Evolutionary conservation across 2,797 vertebrate genomes (phyloP).

Genomic region (Buphagus erythrorhynchus): DNA sequence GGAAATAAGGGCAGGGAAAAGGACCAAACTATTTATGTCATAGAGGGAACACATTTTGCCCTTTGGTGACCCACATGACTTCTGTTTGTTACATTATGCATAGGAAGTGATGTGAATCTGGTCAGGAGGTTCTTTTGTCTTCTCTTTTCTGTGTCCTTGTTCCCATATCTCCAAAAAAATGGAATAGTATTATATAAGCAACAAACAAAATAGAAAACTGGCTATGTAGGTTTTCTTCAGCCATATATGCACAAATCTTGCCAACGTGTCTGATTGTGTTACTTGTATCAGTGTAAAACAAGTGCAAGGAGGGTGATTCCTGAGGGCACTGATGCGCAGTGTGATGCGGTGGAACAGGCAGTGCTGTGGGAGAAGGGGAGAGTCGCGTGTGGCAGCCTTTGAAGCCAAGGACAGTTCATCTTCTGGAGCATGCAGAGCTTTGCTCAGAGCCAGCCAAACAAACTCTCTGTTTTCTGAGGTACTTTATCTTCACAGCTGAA

Average conservation of each 20-base stretch:
- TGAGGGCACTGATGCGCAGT: neutral
- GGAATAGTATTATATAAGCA: neutral
- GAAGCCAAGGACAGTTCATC: neutral
- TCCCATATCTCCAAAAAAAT: neutral
- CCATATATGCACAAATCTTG: neutral
- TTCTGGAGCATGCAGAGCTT: neutral
- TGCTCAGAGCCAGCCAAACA: neutral
- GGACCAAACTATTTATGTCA: rapidly evolving
- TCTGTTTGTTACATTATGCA: neutral
- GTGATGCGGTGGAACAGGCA: neutral
- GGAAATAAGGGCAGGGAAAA: neutral
- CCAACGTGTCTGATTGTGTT: neutral
- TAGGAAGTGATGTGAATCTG: neutral
- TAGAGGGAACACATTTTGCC: neutral
- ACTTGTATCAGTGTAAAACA: neutral
- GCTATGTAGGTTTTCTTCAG: neutral
- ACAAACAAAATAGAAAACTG: neutral
- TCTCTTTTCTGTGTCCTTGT: neutral
- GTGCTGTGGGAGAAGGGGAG: neutral
- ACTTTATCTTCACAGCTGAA: neutral
- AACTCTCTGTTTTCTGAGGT: neutral
- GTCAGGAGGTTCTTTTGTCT: neutral
- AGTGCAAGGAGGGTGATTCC: neutral
- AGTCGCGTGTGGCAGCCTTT: neutral
- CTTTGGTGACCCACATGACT: neutral